Percentiles rank a stretch among this genome's conserved stretches.
These are phyloP conservation scores for Sisor rabdophorus DNA, from an alignment of 2,113 vertebrate species.

Conservation along the genomic window DNA sequence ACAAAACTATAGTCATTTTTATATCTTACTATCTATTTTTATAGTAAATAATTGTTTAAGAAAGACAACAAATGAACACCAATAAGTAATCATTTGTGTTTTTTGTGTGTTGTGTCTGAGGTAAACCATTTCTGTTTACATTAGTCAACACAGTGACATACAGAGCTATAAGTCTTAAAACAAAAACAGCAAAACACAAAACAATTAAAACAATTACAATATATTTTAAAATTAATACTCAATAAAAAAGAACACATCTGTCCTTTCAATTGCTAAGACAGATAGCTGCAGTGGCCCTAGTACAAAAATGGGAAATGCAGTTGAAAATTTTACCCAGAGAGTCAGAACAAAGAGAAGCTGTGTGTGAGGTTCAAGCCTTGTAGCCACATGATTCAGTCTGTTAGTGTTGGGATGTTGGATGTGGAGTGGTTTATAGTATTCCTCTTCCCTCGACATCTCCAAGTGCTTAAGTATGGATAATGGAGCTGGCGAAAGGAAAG, in stretches of 20 bases:
- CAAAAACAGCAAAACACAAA: conserved; percentile 67
- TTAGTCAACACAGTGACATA: conserved; percentile 66
- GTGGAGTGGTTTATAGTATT: conserved; percentile 34
- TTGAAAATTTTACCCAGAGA: conserved; percentile 54
- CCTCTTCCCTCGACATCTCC: conserved; percentile 57
- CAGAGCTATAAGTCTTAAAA: conserved; percentile 69
- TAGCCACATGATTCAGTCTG: conserved; percentile 30
- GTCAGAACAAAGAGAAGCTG: conserved; percentile 53
- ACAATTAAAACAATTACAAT: conserved; percentile 62
- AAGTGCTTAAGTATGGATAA: conserved; percentile 76
- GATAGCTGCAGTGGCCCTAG: conserved; percentile 66
- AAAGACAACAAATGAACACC: conserved; percentile 74
- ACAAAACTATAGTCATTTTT: conserved; percentile 72
- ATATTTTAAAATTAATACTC: conserved; percentile 64
- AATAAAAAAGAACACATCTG: conserved; percentile 51
- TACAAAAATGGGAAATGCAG: conserved; percentile 54
- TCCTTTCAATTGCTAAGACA: conserved; percentile 56
- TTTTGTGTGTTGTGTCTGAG: conserved; percentile 30
- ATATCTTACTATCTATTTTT: conserved; percentile 72
- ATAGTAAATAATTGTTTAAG: conserved; percentile 79
- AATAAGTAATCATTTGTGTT: conserved; percentile 70
- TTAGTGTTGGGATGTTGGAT: conserved; percentile 46
- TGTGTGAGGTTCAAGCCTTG: conserved; percentile 57
- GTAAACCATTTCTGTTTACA: conserved; percentile 61
- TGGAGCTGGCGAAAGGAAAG: conserved; percentile 57